Percentiles rank a stretch among this genome's conserved stretches.
Evolutionary conservation across 2,888 invertebrate genomes (phyloP).

Genomic region (Synergus laeviventris): DNA sequence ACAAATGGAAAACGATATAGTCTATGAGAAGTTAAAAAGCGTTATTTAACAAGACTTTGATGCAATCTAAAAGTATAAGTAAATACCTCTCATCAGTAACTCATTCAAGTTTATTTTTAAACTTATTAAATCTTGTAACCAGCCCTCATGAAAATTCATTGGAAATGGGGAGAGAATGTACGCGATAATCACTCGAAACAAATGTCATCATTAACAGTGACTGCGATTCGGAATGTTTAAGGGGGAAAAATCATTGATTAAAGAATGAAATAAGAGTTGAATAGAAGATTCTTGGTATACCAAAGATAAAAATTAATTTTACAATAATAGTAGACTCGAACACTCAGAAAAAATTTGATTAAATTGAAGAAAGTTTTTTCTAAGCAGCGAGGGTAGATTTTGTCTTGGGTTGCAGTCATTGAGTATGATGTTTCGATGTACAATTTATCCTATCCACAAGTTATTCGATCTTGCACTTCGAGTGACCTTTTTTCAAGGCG

Average conservation of each 20-base stretch:
- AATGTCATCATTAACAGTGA: conserved; percentile 1
- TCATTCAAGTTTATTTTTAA: not conserved
- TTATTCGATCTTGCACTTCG: conserved; percentile 35
- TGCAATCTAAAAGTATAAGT: not conserved
- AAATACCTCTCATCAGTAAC: not conserved
- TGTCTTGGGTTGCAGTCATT: not conserved
- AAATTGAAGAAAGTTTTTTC: not conserved
- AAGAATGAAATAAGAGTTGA: not conserved
- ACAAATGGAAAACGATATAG: conserved; percentile 6
- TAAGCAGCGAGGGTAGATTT: not conserved
- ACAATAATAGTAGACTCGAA: too few species aligned
- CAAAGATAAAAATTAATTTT: not conserved
- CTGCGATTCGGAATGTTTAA: not conserved
- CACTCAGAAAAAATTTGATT: not conserved
- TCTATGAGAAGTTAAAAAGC: conserved; percentile 13
- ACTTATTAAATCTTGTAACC: not conserved
- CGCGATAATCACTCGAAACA: not conserved
- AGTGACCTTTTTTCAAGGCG: conserved; percentile 25
- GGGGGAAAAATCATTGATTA: not conserved
- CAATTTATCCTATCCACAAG: conserved; percentile 18
- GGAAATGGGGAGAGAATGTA: too few species aligned
- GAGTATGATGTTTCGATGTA: conserved; percentile 13
- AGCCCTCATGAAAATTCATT: not conserved
- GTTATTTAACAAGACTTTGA: not conserved
- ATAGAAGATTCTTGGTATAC: not conserved